Evolutionary conservation across 2,888 invertebrate species (phyloP), one percentile per base, ranked within the genome.

Genomic region (Meiosimyza decipiens): DNA sequence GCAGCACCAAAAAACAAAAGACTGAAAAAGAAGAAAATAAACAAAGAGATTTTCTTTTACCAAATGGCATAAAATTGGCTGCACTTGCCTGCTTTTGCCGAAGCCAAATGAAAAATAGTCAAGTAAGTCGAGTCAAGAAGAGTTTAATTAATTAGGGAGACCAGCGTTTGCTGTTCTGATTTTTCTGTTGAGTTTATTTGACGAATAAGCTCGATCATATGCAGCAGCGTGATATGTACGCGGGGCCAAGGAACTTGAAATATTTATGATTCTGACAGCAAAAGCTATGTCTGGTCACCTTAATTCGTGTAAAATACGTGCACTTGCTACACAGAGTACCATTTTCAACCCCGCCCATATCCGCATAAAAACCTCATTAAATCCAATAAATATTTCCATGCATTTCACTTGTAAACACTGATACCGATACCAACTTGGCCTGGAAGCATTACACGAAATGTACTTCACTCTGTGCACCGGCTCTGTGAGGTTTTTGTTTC

Each of bases 301-400:
- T 55, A 51, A 18, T 60, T 50, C 63, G 62, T 40, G 40, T 7
- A n/a, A 28, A 16, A 28, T 16, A 13, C 11, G 15, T 64, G 33
- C 71, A 66, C 59, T 71, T 65, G 71, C 71, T 60, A 50, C 60
- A 50, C 51, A 16, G 16, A n/a, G 33, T 28, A 51, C 28, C 47
- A 11, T 52, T 33, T 49, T 18, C 62, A 49, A 51, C 11, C 4
- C 33, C 54, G 47, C 28, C 28, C 69, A 70, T 60, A 70, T 68
- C 68, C 60, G 60, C 40, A 57, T 40, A 62, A 72, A 63, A 75
- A 67, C 64, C 72, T 73, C 75, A 75, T 73, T 73, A 73, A 69
- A 71, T 71, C 73, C 66, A 68, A 71, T 73, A 73, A 72, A 70
- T 70, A 67, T 57, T 72, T 72, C 59, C 72, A 74, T 74, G 74